Conservation (phyloP, 1,140 invertebrate species). For the Lanistes nyassanus region DNA sequence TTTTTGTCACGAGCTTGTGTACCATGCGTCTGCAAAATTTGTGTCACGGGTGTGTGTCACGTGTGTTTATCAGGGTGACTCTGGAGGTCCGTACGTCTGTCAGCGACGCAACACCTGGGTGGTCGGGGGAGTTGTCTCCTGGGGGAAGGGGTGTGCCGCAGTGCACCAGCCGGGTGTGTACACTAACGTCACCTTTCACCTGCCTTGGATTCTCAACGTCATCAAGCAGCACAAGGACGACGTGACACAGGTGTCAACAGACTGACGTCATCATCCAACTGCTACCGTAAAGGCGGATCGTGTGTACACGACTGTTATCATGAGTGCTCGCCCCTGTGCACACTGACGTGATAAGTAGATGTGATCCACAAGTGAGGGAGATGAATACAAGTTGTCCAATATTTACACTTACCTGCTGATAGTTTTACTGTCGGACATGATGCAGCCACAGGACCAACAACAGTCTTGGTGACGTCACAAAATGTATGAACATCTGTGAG, state of each 20-base stretch:
- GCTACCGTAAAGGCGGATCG: too few species aligned
- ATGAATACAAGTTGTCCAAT: too few species aligned
- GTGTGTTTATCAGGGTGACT: constrained; percentile 15
- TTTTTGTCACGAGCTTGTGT: too few species aligned
- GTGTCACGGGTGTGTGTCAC: too few species aligned
- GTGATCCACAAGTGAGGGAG: neutral
- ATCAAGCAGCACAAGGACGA: constrained; percentile 8
- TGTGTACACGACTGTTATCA: too few species aligned
- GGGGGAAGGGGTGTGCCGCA: constrained; percentile 18
- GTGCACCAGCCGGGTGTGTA: constrained; percentile 17
- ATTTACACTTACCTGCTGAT: too few species aligned
- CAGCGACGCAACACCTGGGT: constrained; percentile 5
- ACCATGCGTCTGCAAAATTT: neutral
- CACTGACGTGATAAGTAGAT: neutral
- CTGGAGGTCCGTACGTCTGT: constrained; percentile 22
- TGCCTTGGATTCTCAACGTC: constrained; percentile 24
- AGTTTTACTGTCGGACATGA: too few species aligned
- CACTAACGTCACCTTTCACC: constrained; percentile 15
- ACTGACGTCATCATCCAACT: too few species aligned
- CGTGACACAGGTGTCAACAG: too few species aligned
- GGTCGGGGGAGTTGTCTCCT: constrained; percentile 18
- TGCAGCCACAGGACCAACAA: too few species aligned
- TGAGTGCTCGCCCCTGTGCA: neutral
- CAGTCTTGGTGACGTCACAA: too few species aligned
- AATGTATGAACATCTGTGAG: too few species aligned